Percentiles rank a stretch among this genome's conserved stretches.
Conservation (phyloP, 2,113 vertebrate genomes). For the Oryzias celebensis region DNA sequence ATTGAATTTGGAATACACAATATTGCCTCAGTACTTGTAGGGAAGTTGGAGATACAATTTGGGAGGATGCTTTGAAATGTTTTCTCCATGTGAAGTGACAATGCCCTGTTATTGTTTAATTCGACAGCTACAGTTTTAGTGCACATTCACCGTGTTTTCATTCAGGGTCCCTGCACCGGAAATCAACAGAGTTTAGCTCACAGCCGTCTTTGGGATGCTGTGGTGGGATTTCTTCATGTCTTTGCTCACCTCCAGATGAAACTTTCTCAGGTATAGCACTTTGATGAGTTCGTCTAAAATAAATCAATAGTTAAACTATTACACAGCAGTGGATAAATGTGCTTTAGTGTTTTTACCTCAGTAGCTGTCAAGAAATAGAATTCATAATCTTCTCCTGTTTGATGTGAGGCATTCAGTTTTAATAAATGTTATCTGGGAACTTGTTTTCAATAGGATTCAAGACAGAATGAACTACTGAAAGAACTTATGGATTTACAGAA, state of each 20-base stretch:
- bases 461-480: conserved; percentile 91
- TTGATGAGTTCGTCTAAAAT: too few relatives aligned
- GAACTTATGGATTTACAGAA: conserved; percentile 96
- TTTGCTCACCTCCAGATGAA: conserved; percentile 99
- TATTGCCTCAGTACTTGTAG: too few relatives aligned
- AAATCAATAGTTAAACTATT: too few relatives aligned
- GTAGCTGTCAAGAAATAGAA: background rate
- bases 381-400: background rate
- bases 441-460: conserved; percentile 83
- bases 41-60: too few relatives aligned
- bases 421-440: background rate
- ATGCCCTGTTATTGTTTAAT: too few relatives aligned
- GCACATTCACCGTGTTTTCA: conserved; percentile 5
- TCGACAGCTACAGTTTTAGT: background rate
- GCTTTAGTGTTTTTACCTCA: background rate
- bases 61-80: too few relatives aligned
- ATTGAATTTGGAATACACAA: background rate
- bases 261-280: conserved; percentile 85
- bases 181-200: conserved; percentile 96
- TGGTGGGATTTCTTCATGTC: conserved; percentile 94
- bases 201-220: conserved; percentile 94
- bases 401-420: background rate
- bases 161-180: conserved; percentile 91
- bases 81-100: too few relatives aligned
- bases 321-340: background rate